Percentiles rank a stretch among this genome's conserved stretches.
These are phyloP conservation scores for Girardinichthys multiradiatus DNA, from an alignment of 2,113 vertebrate genomes.

Conservation along the genomic window DNA sequence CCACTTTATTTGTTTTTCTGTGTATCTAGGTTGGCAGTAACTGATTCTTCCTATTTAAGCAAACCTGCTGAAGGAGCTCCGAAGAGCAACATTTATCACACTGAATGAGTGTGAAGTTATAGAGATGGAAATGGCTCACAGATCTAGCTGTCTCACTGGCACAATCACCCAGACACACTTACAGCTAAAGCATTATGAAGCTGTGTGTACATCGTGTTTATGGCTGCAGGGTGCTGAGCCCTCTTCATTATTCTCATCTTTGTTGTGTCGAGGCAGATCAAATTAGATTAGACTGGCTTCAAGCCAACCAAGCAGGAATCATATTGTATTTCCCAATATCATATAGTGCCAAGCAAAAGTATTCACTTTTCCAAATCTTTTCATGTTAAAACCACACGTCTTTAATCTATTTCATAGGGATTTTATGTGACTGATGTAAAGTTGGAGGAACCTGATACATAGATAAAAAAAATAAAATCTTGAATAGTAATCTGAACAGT, in stretches of 20 bases:
- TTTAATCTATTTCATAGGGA: background rate
- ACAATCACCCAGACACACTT: constrained; percentile 8
- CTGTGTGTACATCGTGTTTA: background rate
- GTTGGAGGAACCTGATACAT: no score
- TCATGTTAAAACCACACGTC: background rate
- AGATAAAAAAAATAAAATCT: no score
- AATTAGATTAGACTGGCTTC: constrained; percentile 55
- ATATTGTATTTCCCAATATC: constrained; percentile 23
- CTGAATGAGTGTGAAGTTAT: constrained; percentile 23
- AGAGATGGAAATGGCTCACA: constrained; percentile 14
- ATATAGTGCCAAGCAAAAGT: background rate
- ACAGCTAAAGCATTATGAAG: background rate
- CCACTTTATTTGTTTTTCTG: constrained; percentile 4
- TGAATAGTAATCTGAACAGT: no score
- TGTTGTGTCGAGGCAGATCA: constrained; percentile 36
- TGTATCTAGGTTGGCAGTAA: background rate
- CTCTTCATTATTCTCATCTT: constrained; percentile 58
- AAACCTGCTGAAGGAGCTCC: constrained; percentile 12
- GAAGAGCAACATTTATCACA: constrained; percentile 26
- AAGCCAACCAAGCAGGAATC: constrained; percentile 29
- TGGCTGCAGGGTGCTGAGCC: background rate
- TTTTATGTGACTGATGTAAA: background rate
- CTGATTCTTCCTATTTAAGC: constrained; percentile 25
- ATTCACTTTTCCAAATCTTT: background rate
- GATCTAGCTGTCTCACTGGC: constrained; percentile 23